Evolutionary conservation across 1,140 invertebrate genomes (phyloP).

Genomic region (Neodiprion lecontei): DNA sequence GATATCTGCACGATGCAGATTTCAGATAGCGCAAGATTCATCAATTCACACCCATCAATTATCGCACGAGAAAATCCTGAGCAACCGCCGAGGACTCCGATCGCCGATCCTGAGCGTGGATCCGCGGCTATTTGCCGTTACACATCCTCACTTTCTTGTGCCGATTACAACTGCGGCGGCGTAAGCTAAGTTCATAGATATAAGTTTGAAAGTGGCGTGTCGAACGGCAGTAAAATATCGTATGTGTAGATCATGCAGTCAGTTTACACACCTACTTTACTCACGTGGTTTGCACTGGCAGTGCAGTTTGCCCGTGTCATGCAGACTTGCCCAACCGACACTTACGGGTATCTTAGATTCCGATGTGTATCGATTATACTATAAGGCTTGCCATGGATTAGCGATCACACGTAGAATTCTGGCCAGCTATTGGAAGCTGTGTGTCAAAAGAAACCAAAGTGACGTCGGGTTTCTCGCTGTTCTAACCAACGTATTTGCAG

Average conservation of each 20-base stretch:
- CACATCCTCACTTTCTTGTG: background rate
- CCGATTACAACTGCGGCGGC: background rate
- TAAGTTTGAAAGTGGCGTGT: constrained; percentile 7
- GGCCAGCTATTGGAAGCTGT: background rate
- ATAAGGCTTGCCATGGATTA: constrained; percentile 21
- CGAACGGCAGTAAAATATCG: background rate
- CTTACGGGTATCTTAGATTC: background rate
- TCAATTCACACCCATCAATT: too few relatives aligned
- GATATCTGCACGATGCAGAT: too few relatives aligned
- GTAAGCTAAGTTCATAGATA: background rate
- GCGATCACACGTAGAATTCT: constrained; percentile 24
- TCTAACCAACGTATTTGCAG: too few relatives aligned
- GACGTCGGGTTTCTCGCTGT: too few relatives aligned
- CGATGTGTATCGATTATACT: constrained; percentile 32
- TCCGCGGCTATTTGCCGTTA: background rate
- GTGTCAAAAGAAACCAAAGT: too few relatives aligned
- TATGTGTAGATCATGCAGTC: background rate
- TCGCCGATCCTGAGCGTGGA: too few relatives aligned
- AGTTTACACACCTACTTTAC: background rate
- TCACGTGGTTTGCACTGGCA: background rate
- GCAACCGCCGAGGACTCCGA: too few relatives aligned
- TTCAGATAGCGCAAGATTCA: too few relatives aligned
- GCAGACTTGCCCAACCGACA: background rate
- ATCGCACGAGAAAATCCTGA: too few relatives aligned
- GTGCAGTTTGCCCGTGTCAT: too few relatives aligned